Conservation (phyloP, 2,113 vertebrate genomes). For the Lycaon pictus region DNA sequence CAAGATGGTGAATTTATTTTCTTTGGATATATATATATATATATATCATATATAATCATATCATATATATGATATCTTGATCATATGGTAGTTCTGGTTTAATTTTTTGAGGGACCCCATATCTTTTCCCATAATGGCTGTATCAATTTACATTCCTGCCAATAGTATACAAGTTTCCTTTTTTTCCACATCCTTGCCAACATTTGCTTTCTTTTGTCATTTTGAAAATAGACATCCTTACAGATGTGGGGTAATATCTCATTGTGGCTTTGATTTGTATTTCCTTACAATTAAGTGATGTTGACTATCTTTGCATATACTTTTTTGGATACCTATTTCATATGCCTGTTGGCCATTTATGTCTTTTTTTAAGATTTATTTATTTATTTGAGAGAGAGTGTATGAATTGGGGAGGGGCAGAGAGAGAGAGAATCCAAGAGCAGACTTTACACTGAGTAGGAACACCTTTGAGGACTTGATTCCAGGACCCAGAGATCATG, state of each 20-base stretch:
- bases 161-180: background rate
- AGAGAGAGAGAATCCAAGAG: background rate
- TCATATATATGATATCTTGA: background rate
- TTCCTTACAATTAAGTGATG: background rate
- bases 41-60: no score
- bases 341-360: background rate
- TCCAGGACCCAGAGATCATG: background rate
- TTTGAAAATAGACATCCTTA: background rate
- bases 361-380: background rate
- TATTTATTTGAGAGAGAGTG: background rate
- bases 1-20: background rate
- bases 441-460: background rate
- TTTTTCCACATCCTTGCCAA: background rate
- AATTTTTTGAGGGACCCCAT: background rate
- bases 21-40: background rate
- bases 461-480: background rate
- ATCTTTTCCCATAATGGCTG: background rate
- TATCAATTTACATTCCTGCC: background rate
- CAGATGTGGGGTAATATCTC: background rate
- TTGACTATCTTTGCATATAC: background rate
- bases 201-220: background rate
- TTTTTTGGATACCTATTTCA: background rate
- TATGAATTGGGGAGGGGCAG: background rate
- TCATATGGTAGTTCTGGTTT: background rate
- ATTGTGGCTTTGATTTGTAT: background rate